These are phyloP conservation scores for Heliconius charithonia DNA, from an alignment of 2,888 invertebrate species.

Conservation along the genomic window DNA sequence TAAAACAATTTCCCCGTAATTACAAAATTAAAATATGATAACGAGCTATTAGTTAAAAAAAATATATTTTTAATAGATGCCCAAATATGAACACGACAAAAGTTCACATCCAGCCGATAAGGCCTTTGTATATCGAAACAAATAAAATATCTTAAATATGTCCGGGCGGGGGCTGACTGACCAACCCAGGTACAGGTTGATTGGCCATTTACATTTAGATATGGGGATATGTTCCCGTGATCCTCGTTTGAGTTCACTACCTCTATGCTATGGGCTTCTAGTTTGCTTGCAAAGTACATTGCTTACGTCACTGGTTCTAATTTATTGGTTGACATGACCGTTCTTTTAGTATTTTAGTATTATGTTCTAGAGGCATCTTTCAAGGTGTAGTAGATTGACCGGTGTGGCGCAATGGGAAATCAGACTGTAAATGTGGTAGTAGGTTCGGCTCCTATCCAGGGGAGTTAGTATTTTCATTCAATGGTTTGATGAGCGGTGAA, in stretches of 20 bases:
- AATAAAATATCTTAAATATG: conserved; percentile 82
- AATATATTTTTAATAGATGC: not conserved
- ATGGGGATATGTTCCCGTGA: conserved; percentile 21
- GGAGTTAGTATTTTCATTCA: too few species aligned
- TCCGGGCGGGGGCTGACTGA: conserved; percentile 68
- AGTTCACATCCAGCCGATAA: conserved; percentile 75
- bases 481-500: too few species aligned
- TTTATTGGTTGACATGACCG: conserved; percentile 3
- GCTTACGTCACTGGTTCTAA: not conserved
- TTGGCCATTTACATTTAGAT: conserved; percentile 45
- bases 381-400: too few species aligned
- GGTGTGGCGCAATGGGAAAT: too few species aligned
- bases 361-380: not conserved
- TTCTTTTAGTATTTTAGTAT: not conserved
- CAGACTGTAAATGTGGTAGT: too few species aligned
- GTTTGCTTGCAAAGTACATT: conserved; percentile 2
- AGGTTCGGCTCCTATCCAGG: too few species aligned
- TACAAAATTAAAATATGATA: too few species aligned
- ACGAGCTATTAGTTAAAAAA: too few species aligned
- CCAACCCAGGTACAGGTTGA: conserved; percentile 35
- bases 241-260: not conserved
- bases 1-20: too few species aligned
- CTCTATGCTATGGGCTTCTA: not conserved
- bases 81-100: conserved; percentile 42
- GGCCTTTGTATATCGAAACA: conserved; percentile 81